Evolutionary conservation across 2,888 invertebrate genomes (phyloP).

Genomic region (Campaea margaritaria): DNA sequence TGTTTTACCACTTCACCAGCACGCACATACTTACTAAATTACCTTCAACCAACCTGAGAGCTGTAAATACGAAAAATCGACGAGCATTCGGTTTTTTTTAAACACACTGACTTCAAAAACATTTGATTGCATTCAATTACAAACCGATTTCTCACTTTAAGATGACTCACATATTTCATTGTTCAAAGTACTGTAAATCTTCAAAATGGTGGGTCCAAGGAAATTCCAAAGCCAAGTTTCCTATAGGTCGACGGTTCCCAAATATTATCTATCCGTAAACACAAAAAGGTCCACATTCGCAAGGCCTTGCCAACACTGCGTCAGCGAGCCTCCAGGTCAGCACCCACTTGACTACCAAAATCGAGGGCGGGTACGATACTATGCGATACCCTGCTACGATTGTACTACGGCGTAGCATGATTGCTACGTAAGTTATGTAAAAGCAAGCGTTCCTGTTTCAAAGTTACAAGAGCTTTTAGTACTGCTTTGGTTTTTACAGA

Average conservation of each 20-base stretch:
- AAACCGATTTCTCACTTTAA: too few relatives aligned
- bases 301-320: conserved; percentile 21
- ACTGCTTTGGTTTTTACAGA: too few relatives aligned
- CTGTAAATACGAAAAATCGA: not conserved
- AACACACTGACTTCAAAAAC: too few relatives aligned
- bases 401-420: conserved; percentile 15
- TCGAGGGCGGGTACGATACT: conserved; percentile 19
- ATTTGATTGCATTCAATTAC: too few relatives aligned
- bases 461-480: too few relatives aligned
- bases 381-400: conserved; percentile 3
- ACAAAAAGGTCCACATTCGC: conserved; percentile 46
- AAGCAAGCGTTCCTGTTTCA: too few relatives aligned
- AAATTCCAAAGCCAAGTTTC: not conserved
- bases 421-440: not conserved
- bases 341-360: conserved; percentile 47
- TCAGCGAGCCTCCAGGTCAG: conserved; percentile 33
- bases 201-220: not conserved
- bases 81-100: not conserved
- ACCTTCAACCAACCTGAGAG: not conserved
- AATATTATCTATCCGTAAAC: conserved; percentile 27
- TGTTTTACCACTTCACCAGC: not conserved
- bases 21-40: conserved; percentile 2
- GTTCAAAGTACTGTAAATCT: too few relatives aligned
- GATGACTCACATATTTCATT: too few relatives aligned
- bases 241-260: not conserved